phyloP scores from a whole-genome alignment of 2,113 vertebrate genomes.

The Mastomys coucha region DNA sequence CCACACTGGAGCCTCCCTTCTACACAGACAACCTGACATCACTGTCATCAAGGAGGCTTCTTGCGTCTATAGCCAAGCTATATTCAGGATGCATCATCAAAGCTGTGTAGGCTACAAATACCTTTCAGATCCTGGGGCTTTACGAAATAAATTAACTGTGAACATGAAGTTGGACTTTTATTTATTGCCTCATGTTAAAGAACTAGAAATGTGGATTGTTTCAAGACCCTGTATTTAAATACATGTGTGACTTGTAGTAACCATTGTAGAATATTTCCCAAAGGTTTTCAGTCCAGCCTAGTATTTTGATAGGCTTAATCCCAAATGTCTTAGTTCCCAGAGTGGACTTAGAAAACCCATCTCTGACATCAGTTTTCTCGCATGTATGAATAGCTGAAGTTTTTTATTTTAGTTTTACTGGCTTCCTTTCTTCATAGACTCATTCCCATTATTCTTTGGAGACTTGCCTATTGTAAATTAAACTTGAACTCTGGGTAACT shows the following conservation, averaged over 20 bases:
- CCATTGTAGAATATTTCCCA: constrained; percentile 45
- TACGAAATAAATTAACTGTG: constrained; percentile 49
- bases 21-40: background rate
- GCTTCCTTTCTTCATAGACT: constrained; percentile 62
- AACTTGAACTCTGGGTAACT: constrained; percentile 80
- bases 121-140: constrained; percentile 24
- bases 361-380: constrained; percentile 72
- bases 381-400: constrained; percentile 67
- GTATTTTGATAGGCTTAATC: constrained; percentile 73
- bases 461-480: constrained; percentile 77
- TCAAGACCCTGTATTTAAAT: background rate
- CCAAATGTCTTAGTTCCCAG: constrained; percentile 70
- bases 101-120: background rate
- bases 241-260: constrained; percentile 57
- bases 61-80: background rate
- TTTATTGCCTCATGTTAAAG: constrained; percentile 43
- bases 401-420: constrained; percentile 72
- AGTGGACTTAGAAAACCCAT: constrained; percentile 71
- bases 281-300: constrained; percentile 17
- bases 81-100: background rate
- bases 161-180: constrained; percentile 31
- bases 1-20: background rate
- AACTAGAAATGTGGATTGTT: background rate
- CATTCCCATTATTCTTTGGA: constrained; percentile 75
- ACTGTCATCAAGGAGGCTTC: background rate